phyloP scores from a whole-genome alignment of 2,797 vertebrate species.

The Fistularia tabacaria region DNA sequence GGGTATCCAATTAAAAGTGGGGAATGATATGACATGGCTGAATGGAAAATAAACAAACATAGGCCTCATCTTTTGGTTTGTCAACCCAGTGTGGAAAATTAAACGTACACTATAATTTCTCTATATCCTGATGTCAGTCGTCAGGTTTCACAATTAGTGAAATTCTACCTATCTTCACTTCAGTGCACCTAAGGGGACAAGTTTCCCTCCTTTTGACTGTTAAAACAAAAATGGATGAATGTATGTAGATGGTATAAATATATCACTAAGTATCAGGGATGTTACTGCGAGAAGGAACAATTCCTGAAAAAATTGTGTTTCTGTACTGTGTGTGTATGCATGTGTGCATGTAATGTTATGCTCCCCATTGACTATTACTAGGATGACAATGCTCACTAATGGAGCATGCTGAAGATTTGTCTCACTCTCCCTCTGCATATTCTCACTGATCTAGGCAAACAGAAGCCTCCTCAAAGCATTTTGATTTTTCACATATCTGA shows the following conservation, averaged over 20 bases:
- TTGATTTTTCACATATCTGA: slow-evolving; percentile 27
- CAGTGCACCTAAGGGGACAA: not conserved
- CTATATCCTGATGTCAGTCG: slow-evolving; percentile 3
- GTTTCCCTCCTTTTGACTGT: slow-evolving; percentile 6
- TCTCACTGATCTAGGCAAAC: slow-evolving; percentile 34
- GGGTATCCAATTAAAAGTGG: slow-evolving; percentile 61
- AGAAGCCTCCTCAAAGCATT: slow-evolving; percentile 23
- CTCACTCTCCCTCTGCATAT: slow-evolving; percentile 41
- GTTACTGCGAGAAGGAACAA: slow-evolving; percentile 32
- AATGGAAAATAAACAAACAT: slow-evolving; percentile 25
- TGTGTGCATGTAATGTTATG: slow-evolving; percentile 39
- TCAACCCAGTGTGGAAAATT: not conserved
- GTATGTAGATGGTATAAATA: slow-evolving; percentile 17
- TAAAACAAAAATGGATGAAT: slow-evolving; percentile 6
- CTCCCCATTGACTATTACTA: slow-evolving; percentile 66
- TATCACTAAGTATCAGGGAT: slow-evolving; percentile 14
- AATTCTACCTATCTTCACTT: slow-evolving; percentile 6
- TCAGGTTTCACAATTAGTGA: slow-evolving; percentile 4
- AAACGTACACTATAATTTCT: slow-evolving; percentile 1
- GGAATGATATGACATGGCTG: slow-evolving; percentile 23
- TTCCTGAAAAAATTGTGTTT: slow-evolving; percentile 39
- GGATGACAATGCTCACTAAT: slow-evolving; percentile 55
- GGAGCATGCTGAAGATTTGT: slow-evolving; percentile 48
- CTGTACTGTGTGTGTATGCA: slow-evolving; percentile 16
- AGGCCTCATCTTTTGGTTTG: slow-evolving; percentile 6